Percentiles rank a stretch among this genome's conserved stretches.
phyloP scores from a whole-genome alignment of 2,797 vertebrate genomes.

The Artibeus lituratus region DNA sequence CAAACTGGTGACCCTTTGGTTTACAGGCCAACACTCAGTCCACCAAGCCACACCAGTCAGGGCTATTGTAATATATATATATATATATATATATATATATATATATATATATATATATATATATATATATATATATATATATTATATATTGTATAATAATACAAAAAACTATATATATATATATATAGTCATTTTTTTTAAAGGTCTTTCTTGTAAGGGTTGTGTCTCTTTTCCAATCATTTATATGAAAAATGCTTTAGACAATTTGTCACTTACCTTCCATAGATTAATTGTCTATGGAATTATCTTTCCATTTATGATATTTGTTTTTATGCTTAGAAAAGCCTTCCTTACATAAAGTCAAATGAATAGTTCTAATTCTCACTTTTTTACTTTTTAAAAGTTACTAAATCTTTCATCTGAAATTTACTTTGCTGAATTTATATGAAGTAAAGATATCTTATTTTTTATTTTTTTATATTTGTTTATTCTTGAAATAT shows the following conservation, averaged over 20 bases:
- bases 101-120: no score
- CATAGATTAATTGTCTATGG: background rate
- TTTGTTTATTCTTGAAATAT: background rate
- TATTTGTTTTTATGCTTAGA: background rate
- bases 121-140: no score
- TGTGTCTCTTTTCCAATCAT: background rate
- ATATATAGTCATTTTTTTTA: background rate
- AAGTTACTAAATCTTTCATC: background rate
- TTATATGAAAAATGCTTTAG: conserved; percentile 12
- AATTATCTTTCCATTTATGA: background rate
- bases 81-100: no score
- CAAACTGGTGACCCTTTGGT: no score
- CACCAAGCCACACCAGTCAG: no score
- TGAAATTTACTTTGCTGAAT: background rate
- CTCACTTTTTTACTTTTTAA: background rate
- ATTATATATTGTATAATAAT: no score
- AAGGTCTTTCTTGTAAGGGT: background rate
- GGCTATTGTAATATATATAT: background rate
- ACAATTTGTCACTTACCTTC: background rate
- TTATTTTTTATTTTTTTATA: background rate
- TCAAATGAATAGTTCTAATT: background rate
- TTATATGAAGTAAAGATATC: background rate
- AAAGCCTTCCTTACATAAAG: background rate
- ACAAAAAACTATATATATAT: no score
- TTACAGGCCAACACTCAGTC: no score